Evolutionary conservation across 2,888 invertebrate genomes (phyloP).

Genomic region (Eupithecia subumbrata): DNA sequence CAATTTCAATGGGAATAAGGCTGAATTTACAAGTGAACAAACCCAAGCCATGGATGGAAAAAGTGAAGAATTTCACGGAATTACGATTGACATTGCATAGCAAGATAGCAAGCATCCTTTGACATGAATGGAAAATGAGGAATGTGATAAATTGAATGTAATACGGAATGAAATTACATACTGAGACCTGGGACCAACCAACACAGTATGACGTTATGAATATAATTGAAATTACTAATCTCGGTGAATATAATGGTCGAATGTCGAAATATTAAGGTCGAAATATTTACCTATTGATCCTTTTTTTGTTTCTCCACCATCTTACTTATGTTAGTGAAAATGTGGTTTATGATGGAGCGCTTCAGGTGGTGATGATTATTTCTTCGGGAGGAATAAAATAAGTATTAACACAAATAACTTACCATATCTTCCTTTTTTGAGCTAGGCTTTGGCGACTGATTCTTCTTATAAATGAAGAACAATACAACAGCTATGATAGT

Average conservation of each 20-base stretch:
- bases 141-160: background rate
- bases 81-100: background rate
- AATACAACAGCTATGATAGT: constrained; percentile 87
- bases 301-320: no score
- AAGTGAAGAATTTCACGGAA: background rate
- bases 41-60: constrained; percentile 6
- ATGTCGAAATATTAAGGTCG: no score
- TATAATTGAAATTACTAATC: background rate
- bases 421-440: constrained; percentile 90
- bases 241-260: background rate
- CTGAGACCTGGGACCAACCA: background rate
- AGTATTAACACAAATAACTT: constrained; percentile 45
- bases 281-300: background rate
- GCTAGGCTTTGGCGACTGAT: constrained; percentile 85
- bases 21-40: background rate
- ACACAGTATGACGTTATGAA: background rate
- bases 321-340: no score
- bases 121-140: background rate
- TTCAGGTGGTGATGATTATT: background rate
- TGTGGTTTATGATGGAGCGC: no score
- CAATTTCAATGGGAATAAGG: background rate
- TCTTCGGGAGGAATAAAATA: background rate
- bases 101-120: background rate
- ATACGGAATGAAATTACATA: background rate
- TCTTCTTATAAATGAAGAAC: constrained; percentile 88